Percentiles rank a stretch among this genome's conserved stretches.
These are phyloP conservation scores for Anarrhichthys ocellatus DNA, from an alignment of 2,113 vertebrate genomes.

Conservation along the genomic window DNA sequence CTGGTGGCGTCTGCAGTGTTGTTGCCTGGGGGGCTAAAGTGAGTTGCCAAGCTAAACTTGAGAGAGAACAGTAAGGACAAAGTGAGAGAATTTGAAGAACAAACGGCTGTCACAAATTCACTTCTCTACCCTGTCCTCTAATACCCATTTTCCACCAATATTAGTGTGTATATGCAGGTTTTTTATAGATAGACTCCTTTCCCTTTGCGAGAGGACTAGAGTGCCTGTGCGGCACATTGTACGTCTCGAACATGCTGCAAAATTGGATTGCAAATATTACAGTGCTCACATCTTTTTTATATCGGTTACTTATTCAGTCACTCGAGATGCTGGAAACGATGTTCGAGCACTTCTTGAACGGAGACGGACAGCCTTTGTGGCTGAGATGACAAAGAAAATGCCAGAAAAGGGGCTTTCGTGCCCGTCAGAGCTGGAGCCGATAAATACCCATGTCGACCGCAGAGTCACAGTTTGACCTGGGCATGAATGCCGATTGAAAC, in stretches of 20 bases:
- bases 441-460: neutral
- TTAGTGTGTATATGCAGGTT: neutral
- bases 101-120: slow-evolving; percentile 9
- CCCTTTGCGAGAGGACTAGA: no score
- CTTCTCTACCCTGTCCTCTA: slow-evolving; percentile 21
- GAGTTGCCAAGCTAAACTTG: slow-evolving; percentile 54
- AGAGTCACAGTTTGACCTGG: neutral
- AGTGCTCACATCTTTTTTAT: neutral
- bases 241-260: neutral
- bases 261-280: neutral
- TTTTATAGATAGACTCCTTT: neutral
- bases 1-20: slow-evolving; percentile 47
- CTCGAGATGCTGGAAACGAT: neutral
- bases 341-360: neutral
- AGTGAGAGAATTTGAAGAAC: slow-evolving; percentile 37
- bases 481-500: neutral
- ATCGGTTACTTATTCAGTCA: neutral
- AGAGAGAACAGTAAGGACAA: slow-evolving; percentile 37
- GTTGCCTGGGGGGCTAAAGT: slow-evolving; percentile 46
- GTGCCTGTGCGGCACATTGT: neutral
- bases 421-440: neutral
- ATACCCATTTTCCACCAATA: neutral
- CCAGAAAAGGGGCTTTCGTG: neutral
- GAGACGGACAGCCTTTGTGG: neutral
- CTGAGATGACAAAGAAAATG: neutral